Evolutionary conservation across 2,797 vertebrate genomes (phyloP).

Genomic region (Avahi laniger): DNA sequence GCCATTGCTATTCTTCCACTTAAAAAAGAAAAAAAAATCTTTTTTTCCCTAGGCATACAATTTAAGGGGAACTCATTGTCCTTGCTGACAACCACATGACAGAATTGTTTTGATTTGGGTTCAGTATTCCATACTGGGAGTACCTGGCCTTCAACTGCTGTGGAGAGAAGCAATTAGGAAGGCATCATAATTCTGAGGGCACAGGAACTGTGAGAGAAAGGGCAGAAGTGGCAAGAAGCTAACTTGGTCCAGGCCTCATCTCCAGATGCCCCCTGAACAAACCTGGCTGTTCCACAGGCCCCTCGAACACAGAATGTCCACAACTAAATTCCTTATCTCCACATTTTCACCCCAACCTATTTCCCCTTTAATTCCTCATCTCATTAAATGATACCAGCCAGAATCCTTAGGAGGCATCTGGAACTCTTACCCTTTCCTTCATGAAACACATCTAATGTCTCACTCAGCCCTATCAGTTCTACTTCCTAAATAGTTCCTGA

Average conservation of each 20-base stretch:
- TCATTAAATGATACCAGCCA: constrained; percentile 17
- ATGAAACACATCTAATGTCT: neutral
- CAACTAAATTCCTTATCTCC: neutral
- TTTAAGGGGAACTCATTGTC: neutral
- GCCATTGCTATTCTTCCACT: neutral
- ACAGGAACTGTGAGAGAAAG: neutral
- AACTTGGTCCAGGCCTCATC: neutral
- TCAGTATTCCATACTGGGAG: neutral
- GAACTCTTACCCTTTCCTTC: neutral
- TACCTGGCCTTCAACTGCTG: neutral
- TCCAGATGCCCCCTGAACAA: neutral
- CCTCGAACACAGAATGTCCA: neutral
- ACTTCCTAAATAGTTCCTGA: neutral
- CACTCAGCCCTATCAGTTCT: neutral
- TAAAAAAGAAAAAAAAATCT: neutral
- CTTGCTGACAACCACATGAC: neutral
- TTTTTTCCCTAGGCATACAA: neutral
- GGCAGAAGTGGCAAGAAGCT: neutral
- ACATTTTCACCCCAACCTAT: neutral
- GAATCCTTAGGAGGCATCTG: neutral
- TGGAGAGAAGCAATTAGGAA: neutral
- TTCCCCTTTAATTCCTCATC: constrained; percentile 15
- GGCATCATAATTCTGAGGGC: neutral
- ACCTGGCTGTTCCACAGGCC: neutral
- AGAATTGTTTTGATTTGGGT: neutral